Evolutionary conservation across 2,888 invertebrate genomes (phyloP).

Genomic region (Netelia fuscicornis): DNA sequence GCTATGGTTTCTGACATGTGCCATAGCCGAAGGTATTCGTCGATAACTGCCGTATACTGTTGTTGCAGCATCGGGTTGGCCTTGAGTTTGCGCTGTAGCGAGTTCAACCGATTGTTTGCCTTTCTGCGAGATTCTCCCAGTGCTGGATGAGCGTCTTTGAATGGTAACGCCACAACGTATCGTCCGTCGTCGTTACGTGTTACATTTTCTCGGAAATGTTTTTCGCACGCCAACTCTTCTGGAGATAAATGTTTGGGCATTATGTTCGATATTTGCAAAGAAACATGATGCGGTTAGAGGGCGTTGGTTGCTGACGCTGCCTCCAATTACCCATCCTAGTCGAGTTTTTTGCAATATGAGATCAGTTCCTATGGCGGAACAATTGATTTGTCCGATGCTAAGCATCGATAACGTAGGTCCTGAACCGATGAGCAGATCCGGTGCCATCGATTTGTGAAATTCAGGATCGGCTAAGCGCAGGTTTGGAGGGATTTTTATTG

Average conservation of each 20-base stretch:
- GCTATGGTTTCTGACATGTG: constrained; percentile 31
- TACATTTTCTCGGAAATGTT: constrained; percentile 29
- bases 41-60: constrained; percentile 47
- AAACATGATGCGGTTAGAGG: background rate
- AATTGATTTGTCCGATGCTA: constrained; percentile 4
- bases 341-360: constrained; percentile 17
- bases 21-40: constrained; percentile 45
- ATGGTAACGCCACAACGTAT: constrained; percentile 46
- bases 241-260: background rate
- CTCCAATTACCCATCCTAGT: constrained; percentile 18
- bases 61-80: constrained; percentile 30
- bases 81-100: constrained; percentile 49
- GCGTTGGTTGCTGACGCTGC: background rate
- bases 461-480: constrained; percentile 7
- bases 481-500: background rate
- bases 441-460: background rate
- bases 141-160: background rate
- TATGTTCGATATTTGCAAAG: background rate
- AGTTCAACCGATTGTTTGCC: constrained; percentile 9
- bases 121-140: constrained; percentile 23
- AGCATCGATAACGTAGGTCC: background rate
- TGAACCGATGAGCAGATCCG: background rate
- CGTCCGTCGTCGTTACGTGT: background rate
- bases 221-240: constrained; percentile 36
- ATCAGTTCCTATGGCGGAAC: background rate